Evolutionary conservation across 2,113 vertebrate species (phyloP).

Genomic region (Leuciscus idus): DNA sequence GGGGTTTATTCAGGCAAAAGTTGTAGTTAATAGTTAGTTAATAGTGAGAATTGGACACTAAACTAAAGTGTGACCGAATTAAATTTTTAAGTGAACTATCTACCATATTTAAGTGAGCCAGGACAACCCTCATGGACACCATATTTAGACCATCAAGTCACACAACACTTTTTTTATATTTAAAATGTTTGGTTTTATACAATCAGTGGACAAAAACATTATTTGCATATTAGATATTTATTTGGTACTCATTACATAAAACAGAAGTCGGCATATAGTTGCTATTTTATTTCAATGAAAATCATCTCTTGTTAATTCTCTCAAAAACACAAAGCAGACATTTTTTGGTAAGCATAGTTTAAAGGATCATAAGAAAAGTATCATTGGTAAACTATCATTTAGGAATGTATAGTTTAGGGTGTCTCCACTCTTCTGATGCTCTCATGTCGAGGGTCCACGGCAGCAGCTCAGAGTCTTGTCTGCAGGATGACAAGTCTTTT

Average conservation of each 20-base stretch:
- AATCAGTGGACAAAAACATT: background rate
- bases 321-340: background rate
- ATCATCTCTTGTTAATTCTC: background rate
- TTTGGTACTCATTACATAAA: background rate
- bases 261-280: background rate
- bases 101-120: background rate
- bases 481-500: background rate
- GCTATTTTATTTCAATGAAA: background rate
- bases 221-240: conserved; percentile 1
- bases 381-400: no score
- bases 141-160: background rate
- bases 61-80: no score
- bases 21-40: no score
- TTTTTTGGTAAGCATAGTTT: background rate
- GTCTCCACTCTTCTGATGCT: background rate
- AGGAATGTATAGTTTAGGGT: background rate
- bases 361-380: background rate
- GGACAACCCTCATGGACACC: background rate
- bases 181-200: background rate
- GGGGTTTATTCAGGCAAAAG: no score
- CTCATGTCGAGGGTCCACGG: background rate
- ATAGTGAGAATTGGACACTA: no score
- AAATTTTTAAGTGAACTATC: no score
- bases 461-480: background rate
- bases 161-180: background rate